Base-by-base conservation (phyloP, 2,797 vertebrate genomes). In the Cynodonichthys magdalenae region DNA sequence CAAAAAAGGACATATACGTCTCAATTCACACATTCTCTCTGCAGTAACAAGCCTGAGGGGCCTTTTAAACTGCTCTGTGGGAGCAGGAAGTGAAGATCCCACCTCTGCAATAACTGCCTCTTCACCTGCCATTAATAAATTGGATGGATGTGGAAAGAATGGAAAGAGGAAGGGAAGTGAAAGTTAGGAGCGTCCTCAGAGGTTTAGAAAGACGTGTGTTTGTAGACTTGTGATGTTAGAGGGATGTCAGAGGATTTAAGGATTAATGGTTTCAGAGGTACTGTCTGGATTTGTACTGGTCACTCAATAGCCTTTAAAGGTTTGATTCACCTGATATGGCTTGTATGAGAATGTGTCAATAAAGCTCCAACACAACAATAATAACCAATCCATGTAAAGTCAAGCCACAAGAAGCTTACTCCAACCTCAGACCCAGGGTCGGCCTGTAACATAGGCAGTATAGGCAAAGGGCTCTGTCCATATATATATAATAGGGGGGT, bases 331-430 rank as follows among this genome's bases (percentile, higher is more conserved):
- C 70, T 68, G 63, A 83, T 55, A 46, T 53, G 24, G 34, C 69
- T 54, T 59, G 59, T 73, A 75, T 78, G 71, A 63, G 54, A 58
- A 46, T 12, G 58, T 18, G 59, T 67, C 36, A 62, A 81, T 86
- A 78, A 59, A 79, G 80, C 79, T 81, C 61, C 52, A 70, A 79
- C 60, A 74, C 65, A 77, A 41, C 56, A 75, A 80, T 82, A 87
- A 85, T 86, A 92, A 90, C 84, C 87, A 86, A 92, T 93, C 90
- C 92, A 62, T 46, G 10, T 54, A 86, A 90, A 91, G 79, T 89
- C 81, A 75, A 82, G 75, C 75, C 79, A 86, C 81, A 71, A 88
- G 76, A 79, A 89, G 79, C 68, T 74, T 80, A 79, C 59, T 17
- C 12, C 11, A 39, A 39, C 11, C 11, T 53, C 41, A 61, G 68